Conservation (phyloP, 2,797 vertebrate species). For the Aselliscus stoliczkanus region DNA sequence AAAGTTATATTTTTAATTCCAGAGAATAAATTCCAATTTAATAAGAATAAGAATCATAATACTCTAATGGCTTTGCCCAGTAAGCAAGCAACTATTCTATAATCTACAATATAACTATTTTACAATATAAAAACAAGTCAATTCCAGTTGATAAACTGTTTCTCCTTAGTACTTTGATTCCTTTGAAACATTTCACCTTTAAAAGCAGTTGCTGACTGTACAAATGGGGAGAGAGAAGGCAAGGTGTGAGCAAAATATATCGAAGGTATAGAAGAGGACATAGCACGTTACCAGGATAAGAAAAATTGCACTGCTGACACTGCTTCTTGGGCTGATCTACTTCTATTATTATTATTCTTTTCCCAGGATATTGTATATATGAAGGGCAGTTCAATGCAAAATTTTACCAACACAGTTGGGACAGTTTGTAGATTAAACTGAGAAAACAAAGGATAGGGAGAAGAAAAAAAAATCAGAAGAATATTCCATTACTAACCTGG, state of each 20-base stretch:
- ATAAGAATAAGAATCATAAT: not conserved
- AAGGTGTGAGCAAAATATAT: not conserved
- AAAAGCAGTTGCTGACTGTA: not conserved
- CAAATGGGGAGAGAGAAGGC: not conserved
- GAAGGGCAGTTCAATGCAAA: not conserved
- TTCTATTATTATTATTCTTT: not conserved
- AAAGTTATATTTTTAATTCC: not conserved
- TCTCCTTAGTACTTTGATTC: not conserved
- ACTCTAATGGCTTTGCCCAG: not conserved
- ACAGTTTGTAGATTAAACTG: not conserved
- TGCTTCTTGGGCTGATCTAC: not conserved
- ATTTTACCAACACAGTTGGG: not conserved
- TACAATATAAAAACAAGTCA: not conserved
- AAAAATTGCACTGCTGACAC: not conserved
- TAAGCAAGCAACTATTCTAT: not conserved
- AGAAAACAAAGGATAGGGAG: not conserved
- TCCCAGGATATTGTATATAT: not conserved
- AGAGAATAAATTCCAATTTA: not conserved
- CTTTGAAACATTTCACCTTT: not conserved
- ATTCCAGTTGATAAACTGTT: not conserved
- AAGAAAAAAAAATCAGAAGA: not conserved
- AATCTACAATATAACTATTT: not conserved
- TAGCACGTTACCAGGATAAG: not conserved
- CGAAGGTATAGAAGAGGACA: not conserved
- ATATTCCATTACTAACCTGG: slow-evolving; percentile 84